Conservation (phyloP, 2,888 invertebrate species). For the Cosmia pyralina region DNA sequence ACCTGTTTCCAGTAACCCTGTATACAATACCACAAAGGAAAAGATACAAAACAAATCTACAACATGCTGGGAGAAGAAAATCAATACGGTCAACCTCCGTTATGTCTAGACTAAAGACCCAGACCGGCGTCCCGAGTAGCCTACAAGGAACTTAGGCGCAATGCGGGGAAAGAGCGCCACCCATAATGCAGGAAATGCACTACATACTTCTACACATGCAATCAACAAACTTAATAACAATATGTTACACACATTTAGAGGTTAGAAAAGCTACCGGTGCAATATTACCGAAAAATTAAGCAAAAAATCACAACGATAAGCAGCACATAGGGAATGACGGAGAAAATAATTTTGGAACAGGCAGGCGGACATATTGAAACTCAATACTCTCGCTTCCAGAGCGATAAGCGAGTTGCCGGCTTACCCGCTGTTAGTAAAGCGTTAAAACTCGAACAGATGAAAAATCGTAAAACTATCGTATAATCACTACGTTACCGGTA, state of each 20-base stretch:
- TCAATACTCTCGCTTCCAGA: conserved; percentile 84
- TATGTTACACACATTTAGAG: conserved; percentile 70
- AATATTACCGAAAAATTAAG: conserved; percentile 63
- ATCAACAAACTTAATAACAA: conserved; percentile 46
- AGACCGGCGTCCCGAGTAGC: conserved; percentile 52
- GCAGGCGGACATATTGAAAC: conserved; percentile 87
- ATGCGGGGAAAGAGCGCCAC: conserved; percentile 67
- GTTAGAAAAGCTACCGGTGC: conserved; percentile 79
- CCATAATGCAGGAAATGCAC: conserved; percentile 52
- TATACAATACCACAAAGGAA: neutral
- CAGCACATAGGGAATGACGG: conserved; percentile 76
- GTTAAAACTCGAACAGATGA: conserved; percentile 68
- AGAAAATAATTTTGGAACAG: conserved; percentile 83
- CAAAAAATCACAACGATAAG: conserved; percentile 69
- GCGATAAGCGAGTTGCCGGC: conserved; percentile 75
- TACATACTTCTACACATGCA: conserved; percentile 32
- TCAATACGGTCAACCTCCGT: conserved; percentile 73
- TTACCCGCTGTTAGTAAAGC: conserved; percentile 71
- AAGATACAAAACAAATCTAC: conserved; percentile 40
- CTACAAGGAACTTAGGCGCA: conserved; percentile 71
- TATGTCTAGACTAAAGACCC: conserved; percentile 70
- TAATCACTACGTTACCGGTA: conserved; percentile 82
- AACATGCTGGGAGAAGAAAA: conserved; percentile 63
- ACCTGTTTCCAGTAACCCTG: too few species aligned
- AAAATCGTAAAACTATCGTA: conserved; percentile 66